Base-by-base conservation (phyloP, 2,888 invertebrate species). In the Orthonychiurus folsomi region DNA sequence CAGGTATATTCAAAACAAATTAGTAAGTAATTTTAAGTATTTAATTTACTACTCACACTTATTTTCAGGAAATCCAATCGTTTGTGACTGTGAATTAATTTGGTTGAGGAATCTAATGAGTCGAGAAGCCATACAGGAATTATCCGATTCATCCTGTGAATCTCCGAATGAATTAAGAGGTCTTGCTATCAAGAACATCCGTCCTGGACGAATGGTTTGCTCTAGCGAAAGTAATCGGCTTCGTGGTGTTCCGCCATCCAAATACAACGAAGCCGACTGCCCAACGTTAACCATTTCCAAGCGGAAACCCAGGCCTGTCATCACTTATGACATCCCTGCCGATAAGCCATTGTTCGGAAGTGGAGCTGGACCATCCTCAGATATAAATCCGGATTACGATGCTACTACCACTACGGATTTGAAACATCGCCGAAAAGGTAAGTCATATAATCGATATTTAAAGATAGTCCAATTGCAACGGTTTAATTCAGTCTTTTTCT, bases 51-150 rank as follows among this genome's bases (percentile, higher is more conserved):
- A n/a, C n/a, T n/a, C n/a, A n/a, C n/a, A n/a, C n/a, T n/a, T n/a
- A n/a, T n/a, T n/a, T n/a, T 66, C 77, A 89, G 90, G 88, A 37
- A 93, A 92, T 79, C 92, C 92, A 1, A 79, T 93, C 66, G 81
- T 83, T 24, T 92, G 92, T 75, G 85, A 88, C 57, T 92, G 92
- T 75, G 85, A 85, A 67, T 82, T 89, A 76, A 81, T 88, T 60
- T 92, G 92, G 92, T 78, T 92, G 1, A 84, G 88, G 72, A 86
- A 73, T 62, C 54, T 73, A n/a, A 73, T 67, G 69, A 69, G 69
- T 25, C 60, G 69, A 59, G 73, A 67, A 63, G 73, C 67, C 1
- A 61, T 70, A 2, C 69, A 65, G 53, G 69, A 71, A 57, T 55
- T 72, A 5, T 59, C 65, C 2, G 69, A 70, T 9, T 66, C 70